Percentiles rank a stretch among this genome's conserved stretches.
phyloP scores from a whole-genome alignment of 2,888 invertebrate genomes.

The Lomographa bimaculata region DNA sequence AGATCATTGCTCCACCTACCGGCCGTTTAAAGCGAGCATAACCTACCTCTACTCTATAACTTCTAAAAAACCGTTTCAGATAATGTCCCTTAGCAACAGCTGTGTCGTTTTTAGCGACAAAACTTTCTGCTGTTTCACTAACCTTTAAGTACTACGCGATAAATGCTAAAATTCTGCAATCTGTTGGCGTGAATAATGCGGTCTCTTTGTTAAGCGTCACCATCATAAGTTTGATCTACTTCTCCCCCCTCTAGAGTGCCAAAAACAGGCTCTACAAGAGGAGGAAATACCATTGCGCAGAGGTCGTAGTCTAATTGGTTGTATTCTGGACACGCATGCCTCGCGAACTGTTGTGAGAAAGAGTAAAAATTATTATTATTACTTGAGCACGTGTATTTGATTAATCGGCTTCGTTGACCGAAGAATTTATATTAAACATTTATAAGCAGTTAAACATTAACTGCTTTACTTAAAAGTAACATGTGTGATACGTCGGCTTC shows the following conservation, averaged over 20 bases:
- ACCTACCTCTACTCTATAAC: conserved; percentile 20
- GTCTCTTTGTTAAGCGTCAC: conserved; percentile 6
- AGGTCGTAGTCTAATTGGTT: conserved; percentile 12
- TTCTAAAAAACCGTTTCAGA: conserved; percentile 15
- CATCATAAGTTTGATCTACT: conserved; percentile 11
- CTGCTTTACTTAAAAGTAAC: too few relatives aligned
- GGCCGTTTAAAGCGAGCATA: conserved; percentile 13
- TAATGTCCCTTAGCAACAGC: conserved; percentile 21
- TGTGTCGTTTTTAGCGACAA: conserved; percentile 10
- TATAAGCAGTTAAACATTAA: too few relatives aligned
- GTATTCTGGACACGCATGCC: conserved; percentile 17
- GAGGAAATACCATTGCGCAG: conserved; percentile 13
- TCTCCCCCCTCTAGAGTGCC: conserved; percentile 18
- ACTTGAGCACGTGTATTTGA: conserved; percentile 9
- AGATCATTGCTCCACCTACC: conserved; percentile 2
- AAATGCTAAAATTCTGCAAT: conserved; percentile 4
- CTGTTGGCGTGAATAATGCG: background rate
- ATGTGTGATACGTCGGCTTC: too few relatives aligned
- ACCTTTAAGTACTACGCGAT: background rate
- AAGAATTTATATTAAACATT: too few relatives aligned
- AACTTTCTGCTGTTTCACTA: conserved; percentile 2
- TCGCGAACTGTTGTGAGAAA: conserved; percentile 20
- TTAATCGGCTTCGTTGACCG: background rate
- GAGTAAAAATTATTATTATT: conserved; percentile 12
- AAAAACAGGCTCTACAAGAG: conserved; percentile 16